These are phyloP conservation scores for Silurus asotus DNA, from an alignment of 2,113 vertebrate species.

Conservation along the genomic window DNA sequence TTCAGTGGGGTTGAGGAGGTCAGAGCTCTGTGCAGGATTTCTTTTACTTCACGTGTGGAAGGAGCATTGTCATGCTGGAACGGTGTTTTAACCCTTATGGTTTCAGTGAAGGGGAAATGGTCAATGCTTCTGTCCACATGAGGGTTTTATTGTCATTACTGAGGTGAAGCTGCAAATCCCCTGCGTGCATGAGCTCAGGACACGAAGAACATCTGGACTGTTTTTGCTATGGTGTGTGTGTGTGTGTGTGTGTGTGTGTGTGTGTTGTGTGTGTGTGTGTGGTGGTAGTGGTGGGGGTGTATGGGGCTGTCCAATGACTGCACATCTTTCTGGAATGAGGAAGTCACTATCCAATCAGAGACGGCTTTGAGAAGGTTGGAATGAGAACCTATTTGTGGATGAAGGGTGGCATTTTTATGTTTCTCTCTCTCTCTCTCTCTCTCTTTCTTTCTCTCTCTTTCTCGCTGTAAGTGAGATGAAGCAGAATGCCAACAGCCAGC, in stretches of 20 bases:
- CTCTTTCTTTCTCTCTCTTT: slow-evolving; percentile 40
- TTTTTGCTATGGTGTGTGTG: neutral
- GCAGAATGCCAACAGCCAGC: slow-evolving; percentile 56
- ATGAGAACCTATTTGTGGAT: slow-evolving; percentile 50
- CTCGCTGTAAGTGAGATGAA: slow-evolving; percentile 58
- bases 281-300: neutral
- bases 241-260: slow-evolving; percentile 28
- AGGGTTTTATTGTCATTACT: neutral
- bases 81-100: neutral
- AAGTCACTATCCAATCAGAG: slow-evolving; percentile 61
- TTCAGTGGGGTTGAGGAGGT: neutral
- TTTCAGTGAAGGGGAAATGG: neutral
- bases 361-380: slow-evolving; percentile 21
- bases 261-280: neutral
- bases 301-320: slow-evolving; percentile 62
- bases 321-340: slow-evolving; percentile 45
- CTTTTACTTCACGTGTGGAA: neutral
- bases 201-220: slow-evolving; percentile 6
- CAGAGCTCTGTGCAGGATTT: neutral
- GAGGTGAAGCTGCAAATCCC: neutral
- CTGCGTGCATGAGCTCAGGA: neutral
- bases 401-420: slow-evolving; percentile 58
- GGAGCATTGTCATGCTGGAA: neutral
- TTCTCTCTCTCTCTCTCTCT: slow-evolving; percentile 5
- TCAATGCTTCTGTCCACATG: neutral